phyloP scores from a whole-genome alignment of 2,888 invertebrate genomes.

The Orthosia gothica region DNA sequence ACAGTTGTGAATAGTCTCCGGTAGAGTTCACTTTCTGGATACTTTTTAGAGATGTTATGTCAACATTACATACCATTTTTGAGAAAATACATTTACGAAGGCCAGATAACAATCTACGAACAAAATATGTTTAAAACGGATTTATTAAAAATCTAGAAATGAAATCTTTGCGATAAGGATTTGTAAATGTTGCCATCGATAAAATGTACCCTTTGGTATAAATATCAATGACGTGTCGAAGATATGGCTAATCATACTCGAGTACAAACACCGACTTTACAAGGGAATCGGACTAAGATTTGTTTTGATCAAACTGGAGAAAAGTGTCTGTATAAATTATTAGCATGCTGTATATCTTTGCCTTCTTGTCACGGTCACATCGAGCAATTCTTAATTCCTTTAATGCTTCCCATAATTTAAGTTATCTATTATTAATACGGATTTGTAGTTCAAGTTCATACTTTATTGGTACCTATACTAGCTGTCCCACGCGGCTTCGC shows the following conservation, averaged over 20 bases:
- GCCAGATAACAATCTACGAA: slow-evolving; percentile 57
- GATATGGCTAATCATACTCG: slow-evolving; percentile 42
- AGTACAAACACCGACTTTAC: slow-evolving; percentile 22
- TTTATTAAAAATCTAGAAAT: slow-evolving; percentile 63
- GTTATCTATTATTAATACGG: too few species aligned
- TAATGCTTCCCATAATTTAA: too few species aligned
- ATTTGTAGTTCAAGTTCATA: too few species aligned
- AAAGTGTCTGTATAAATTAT: not conserved
- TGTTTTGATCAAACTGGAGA: slow-evolving; percentile 12
- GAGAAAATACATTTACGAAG: slow-evolving; percentile 53
- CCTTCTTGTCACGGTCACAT: not conserved
- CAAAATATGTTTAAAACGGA: slow-evolving; percentile 65
- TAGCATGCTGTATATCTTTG: not conserved
- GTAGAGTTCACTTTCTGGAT: too few species aligned
- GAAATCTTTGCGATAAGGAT: slow-evolving; percentile 60
- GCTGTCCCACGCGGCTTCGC: too few species aligned
- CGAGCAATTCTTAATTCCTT: too few species aligned
- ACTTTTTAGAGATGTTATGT: too few species aligned
- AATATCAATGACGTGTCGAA: slow-evolving; percentile 20
- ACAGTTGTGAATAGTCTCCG: too few species aligned
- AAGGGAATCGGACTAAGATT: slow-evolving; percentile 14
- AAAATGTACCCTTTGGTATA: slow-evolving; percentile 29
- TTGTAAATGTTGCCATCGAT: slow-evolving; percentile 54
- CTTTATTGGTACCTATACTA: too few species aligned
- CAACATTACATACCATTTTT: too few species aligned